Percentiles rank a stretch among this genome's conserved stretches.
These are phyloP conservation scores for Rhinolophus sinicus DNA, from an alignment of 2,113 vertebrate species.

Conservation along the genomic window DNA sequence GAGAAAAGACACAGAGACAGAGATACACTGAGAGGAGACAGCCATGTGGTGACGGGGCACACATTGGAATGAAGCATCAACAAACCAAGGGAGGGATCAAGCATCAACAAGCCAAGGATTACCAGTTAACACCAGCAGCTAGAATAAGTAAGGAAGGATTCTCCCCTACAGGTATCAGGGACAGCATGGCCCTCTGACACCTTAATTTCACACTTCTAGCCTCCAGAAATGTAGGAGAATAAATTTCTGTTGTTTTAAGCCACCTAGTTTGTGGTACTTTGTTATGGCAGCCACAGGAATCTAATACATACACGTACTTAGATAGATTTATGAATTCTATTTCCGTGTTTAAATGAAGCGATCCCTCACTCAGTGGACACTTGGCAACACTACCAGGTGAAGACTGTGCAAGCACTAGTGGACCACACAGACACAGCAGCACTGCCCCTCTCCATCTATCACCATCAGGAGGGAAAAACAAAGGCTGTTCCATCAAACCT, in stretches of 20 bases:
- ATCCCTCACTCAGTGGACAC: neutral
- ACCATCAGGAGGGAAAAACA: no score
- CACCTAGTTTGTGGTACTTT: neutral
- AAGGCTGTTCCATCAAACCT: neutral
- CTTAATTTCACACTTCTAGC: neutral
- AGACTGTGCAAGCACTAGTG: neutral
- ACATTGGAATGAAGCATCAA: neutral
- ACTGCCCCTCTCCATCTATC: no score
- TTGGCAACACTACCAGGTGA: neutral
- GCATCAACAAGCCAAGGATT: neutral
- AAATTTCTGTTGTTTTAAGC: neutral
- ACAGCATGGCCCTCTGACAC: neutral
- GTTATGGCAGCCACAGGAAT: neutral
- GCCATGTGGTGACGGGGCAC: neutral
- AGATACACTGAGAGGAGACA: neutral
- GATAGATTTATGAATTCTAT: neutral
- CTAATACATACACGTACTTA: neutral
- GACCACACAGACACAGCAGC: fast-evolving
- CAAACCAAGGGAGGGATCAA: neutral
- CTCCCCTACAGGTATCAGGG: neutral
- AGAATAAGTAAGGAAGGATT: neutral
- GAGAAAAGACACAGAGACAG: neutral
- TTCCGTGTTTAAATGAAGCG: neutral
- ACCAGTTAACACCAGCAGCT: neutral
- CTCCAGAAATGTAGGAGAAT: neutral